Percentiles rank a stretch among this genome's conserved stretches.
phyloP scores from a whole-genome alignment of 2,888 invertebrate genomes.

The Heliconius charithonia region DNA sequence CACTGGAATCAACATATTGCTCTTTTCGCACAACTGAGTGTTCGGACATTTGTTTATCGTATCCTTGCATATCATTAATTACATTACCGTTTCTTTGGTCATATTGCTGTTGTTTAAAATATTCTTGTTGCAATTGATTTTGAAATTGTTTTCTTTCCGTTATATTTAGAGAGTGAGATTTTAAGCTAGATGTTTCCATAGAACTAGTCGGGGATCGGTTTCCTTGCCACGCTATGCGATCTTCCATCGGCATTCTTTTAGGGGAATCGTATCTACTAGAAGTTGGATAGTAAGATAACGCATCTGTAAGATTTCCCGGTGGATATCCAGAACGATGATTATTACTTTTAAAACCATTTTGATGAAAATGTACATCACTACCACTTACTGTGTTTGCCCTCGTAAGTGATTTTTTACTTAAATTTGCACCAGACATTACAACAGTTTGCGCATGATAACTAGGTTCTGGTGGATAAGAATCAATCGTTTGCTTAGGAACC shows the following conservation, averaged over 20 bases:
- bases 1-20: slow-evolving; percentile 73
- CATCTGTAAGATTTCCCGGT: slow-evolving; percentile 89
- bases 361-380: slow-evolving; percentile 81
- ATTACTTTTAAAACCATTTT: slow-evolving; percentile 87
- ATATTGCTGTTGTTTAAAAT: slow-evolving; percentile 81
- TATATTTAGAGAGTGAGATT: slow-evolving; percentile 84
- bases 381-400: slow-evolving; percentile 83
- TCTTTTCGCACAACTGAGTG: slow-evolving; percentile 71
- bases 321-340: slow-evolving; percentile 88
- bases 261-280: slow-evolving; percentile 85
- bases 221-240: slow-evolving; percentile 85
- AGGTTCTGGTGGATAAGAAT: slow-evolving; percentile 82
- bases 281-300: slow-evolving; percentile 91
- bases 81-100: slow-evolving; percentile 79
- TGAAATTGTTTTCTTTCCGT: slow-evolving; percentile 82
- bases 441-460: slow-evolving; percentile 84
- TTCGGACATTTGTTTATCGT: slow-evolving; percentile 68
- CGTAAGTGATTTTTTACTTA: slow-evolving; percentile 78
- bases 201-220: slow-evolving; percentile 86
- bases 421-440: slow-evolving; percentile 71
- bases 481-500: slow-evolving; percentile 62
- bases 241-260: slow-evolving; percentile 84
- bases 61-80: slow-evolving; percentile 68
- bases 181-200: slow-evolving; percentile 81
- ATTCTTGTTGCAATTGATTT: slow-evolving; percentile 81